Percentiles rank a stretch among this genome's conserved stretches.
phyloP scores from a whole-genome alignment of 2,113 vertebrate species.

The Clarias batrachus region DNA sequence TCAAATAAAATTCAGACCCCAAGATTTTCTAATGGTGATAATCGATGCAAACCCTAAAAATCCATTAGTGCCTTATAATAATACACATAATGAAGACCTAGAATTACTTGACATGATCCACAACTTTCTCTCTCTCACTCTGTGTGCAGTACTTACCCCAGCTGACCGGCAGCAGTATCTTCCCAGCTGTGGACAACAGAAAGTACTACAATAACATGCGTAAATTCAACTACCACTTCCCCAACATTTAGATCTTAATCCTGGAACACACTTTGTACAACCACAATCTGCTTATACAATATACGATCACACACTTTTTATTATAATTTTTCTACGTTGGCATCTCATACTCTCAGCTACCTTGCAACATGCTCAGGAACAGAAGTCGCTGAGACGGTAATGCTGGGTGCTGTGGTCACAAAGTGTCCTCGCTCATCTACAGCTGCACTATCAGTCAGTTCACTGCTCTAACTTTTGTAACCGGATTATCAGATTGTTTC shows the following conservation, averaged over 20 bases:
- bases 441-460: conserved; percentile 6
- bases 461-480: not conserved
- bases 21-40: not conserved
- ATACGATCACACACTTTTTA: not conserved
- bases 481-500: not conserved
- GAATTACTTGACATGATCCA: not conserved
- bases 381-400: not conserved
- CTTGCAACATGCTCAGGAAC: conserved; percentile 2
- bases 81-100: not conserved
- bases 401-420: not conserved
- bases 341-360: not conserved
- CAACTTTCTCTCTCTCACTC: not conserved
- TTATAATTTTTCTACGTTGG: not conserved
- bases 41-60: not conserved
- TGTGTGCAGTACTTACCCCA: conserved; percentile 82
- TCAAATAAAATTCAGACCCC: not conserved
- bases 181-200: conserved; percentile 85
- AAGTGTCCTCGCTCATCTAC: not conserved
- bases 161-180: conserved; percentile 79
- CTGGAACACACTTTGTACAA: not conserved
- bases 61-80: not conserved
- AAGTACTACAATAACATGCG: conserved; percentile 79
- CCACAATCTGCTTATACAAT: not conserved
- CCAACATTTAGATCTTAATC: conserved; percentile 81
- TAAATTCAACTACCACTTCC: conserved; percentile 85